Percentiles rank a stretch among this genome's conserved stretches.
Evolutionary conservation across 2,113 vertebrate species (phyloP).

Genomic region (Hippotragus niger): DNA sequence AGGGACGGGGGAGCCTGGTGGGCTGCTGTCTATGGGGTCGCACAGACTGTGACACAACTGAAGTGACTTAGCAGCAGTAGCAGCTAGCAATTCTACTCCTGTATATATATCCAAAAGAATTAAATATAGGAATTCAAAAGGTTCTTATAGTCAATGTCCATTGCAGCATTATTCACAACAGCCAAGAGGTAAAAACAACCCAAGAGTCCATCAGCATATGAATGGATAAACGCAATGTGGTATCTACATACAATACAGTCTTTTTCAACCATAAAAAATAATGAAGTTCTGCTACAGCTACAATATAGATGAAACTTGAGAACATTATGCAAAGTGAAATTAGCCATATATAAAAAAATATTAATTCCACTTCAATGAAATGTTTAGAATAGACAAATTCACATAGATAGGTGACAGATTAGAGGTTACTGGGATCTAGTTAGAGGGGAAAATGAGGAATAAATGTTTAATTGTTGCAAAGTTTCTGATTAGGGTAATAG

Average conservation of each 20-base stretch:
- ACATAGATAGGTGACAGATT: neutral
- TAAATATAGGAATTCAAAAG: neutral
- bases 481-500: neutral
- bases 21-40: too few species aligned
- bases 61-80: neutral
- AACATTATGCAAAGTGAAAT: neutral
- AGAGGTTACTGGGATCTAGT: neutral
- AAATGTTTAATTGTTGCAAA: neutral
- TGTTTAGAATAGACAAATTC: neutral
- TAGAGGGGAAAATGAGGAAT: neutral
- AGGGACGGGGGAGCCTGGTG: too few species aligned
- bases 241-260: neutral
- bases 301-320: neutral
- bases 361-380: neutral
- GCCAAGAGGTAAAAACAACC: neutral
- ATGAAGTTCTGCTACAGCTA: neutral
- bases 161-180: neutral
- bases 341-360: neutral
- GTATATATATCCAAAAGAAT: neutral
- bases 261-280: neutral
- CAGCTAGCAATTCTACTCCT: neutral
- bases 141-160: neutral
- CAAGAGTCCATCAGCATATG: neutral
- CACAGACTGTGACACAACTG: rapidly evolving
- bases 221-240: neutral